Conservation (phyloP, 2,888 invertebrate species). For the Isoperla grammatica region DNA sequence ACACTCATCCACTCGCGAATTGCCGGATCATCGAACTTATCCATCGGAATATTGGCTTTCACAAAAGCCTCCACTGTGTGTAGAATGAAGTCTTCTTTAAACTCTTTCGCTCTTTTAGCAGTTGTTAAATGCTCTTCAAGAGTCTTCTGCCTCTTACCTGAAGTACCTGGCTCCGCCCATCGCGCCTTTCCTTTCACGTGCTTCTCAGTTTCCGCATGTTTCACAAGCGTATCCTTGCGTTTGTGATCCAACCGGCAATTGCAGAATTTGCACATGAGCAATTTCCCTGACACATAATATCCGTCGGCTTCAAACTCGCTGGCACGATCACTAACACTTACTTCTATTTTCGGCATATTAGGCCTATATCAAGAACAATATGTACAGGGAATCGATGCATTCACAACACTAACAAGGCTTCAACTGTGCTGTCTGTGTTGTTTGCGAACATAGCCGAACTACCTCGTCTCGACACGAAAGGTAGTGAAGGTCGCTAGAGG, state of each 20-base stretch:
- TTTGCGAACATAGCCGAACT: no score
- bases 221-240: not conserved
- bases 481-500: no score
- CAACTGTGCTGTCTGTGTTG: no score
- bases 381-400: no score
- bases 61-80: constrained; percentile 10
- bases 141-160: not conserved
- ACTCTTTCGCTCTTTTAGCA: constrained; percentile 11
- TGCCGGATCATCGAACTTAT: not conserved
- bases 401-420: no score
- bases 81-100: constrained; percentile 15
- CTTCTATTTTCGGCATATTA: no score
- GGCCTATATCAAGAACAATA: no score
- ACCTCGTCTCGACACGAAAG: no score
- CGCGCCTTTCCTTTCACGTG: not conserved
- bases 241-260: not conserved
- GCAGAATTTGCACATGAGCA: constrained; percentile 13
- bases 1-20: not conserved
- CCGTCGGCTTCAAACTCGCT: not conserved
- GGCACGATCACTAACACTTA: not conserved
- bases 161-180: not conserved
- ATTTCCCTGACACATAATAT: constrained; percentile 2
- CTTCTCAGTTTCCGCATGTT: no score
- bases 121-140: constrained; percentile 5
- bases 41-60: not conserved